A percentile compares a stretch with the other conserved stretches of the same genome.
Evolutionary conservation across 1,140 invertebrate genomes (phyloP).

Genomic region (Caenorhabditis remanei): DNA sequence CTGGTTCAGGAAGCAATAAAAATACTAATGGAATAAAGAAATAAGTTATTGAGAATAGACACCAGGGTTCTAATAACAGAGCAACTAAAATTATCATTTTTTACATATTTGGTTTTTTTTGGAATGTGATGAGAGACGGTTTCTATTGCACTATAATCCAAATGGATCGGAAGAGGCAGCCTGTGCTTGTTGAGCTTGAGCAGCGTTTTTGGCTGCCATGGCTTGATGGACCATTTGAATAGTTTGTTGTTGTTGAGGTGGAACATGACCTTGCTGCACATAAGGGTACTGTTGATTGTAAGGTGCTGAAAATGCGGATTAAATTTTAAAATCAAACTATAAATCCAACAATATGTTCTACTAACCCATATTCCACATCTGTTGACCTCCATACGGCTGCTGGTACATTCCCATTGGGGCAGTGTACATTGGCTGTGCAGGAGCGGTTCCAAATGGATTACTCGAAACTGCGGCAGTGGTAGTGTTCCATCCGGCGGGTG

Average conservation of each 20-base stretch:
- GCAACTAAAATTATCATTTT: not conserved
- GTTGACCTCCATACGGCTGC: slow-evolving; percentile 61
- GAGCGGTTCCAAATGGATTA: slow-evolving; percentile 56
- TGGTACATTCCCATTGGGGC: slow-evolving; percentile 41
- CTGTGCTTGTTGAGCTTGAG: slow-evolving; percentile 34
- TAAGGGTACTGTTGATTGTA: slow-evolving; percentile 53
- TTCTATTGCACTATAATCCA: not conserved
- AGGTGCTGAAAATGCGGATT: not conserved
- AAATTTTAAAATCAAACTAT: not conserved
- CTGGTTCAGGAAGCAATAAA: not conserved
- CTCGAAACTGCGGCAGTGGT: slow-evolving; percentile 47
- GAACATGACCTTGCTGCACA: slow-evolving; percentile 18
- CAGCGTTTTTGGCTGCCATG: slow-evolving; percentile 37
- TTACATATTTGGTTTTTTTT: not conserved
- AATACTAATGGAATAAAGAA: not conserved
- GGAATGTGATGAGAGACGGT: not conserved
- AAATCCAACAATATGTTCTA: not conserved
- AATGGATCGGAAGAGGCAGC: slow-evolving; percentile 13
- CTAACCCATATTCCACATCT: slow-evolving; percentile 56
- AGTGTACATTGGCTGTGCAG: slow-evolving; percentile 62
- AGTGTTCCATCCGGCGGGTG: slow-evolving; percentile 19
- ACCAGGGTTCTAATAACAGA: slow-evolving; percentile 5
- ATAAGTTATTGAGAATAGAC: slow-evolving; percentile 23
- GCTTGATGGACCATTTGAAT: slow-evolving; percentile 46
- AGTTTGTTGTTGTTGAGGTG: slow-evolving; percentile 34